phyloP scores from a whole-genome alignment of 92 coral and sea anemone genomes.

The Montipora capitata region DNA sequence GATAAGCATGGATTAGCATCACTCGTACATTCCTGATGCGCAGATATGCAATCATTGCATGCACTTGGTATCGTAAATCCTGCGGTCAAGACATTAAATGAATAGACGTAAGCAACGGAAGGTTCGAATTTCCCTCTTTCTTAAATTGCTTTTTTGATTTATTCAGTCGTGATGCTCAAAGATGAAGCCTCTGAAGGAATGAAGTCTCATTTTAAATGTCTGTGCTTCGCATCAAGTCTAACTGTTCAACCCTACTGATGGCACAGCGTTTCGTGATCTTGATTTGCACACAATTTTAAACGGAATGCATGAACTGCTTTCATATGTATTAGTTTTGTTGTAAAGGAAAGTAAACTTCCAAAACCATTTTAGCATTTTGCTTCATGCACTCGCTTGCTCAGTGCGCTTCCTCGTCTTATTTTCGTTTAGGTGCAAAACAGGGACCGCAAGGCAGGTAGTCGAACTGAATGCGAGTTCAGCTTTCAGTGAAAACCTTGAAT shows the following conservation, averaged over 20 bases:
- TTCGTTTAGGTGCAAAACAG: background rate
- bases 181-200: background rate
- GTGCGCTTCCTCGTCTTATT: too few relatives aligned
- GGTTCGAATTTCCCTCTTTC: too few relatives aligned
- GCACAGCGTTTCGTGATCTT: background rate
- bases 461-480: background rate
- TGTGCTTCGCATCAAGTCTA: background rate
- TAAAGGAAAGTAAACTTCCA: background rate
- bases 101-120: slow-evolving; percentile 24
- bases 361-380: background rate
- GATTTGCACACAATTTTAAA: background rate
- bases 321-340: background rate
- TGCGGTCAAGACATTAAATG: slow-evolving; percentile 23
- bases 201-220: background rate
- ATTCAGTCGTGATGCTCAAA: background rate
- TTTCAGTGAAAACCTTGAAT: background rate
- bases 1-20: slow-evolving; percentile 27
- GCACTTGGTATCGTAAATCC: slow-evolving; percentile 6
- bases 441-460: background rate
- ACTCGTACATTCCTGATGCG: slow-evolving; percentile 24
- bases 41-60: background rate
- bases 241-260: too few relatives aligned
- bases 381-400: too few relatives aligned
- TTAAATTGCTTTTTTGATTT: background rate
- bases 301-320: background rate